Evolutionary conservation across 2,797 vertebrate species (phyloP).

Genomic region (Pangasius macronema): DNA sequence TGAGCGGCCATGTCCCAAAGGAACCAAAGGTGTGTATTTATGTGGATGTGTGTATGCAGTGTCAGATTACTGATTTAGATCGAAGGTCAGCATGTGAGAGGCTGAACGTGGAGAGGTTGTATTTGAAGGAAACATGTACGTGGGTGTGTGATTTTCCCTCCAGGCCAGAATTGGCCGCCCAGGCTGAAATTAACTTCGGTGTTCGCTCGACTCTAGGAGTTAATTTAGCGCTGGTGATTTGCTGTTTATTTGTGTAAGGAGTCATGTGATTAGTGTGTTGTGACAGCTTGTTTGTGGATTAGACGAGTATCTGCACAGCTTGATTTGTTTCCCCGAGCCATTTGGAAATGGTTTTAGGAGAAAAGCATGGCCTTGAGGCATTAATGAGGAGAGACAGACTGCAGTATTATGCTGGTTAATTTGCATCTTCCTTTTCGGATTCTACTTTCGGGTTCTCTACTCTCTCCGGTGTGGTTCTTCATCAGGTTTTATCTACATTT

Average conservation of each 20-base stretch:
- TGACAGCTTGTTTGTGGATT: conserved; percentile 39
- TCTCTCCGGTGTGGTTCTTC: not conserved
- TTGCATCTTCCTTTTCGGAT: conserved; percentile 7
- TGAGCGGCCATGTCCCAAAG: conserved; percentile 97
- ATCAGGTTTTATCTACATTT: not conserved
- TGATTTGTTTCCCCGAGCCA: conserved; percentile 20
- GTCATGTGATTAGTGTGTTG: conserved; percentile 35
- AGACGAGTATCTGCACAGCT: conserved; percentile 16
- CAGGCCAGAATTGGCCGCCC: conserved; percentile 1
- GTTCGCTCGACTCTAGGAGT: conserved; percentile 10
- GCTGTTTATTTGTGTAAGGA: conserved; percentile 23
- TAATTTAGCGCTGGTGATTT: conserved; percentile 21
- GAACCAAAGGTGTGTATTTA: conserved; percentile 85
- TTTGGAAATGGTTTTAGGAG: conserved; percentile 17
- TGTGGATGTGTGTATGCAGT: conserved; percentile 7
- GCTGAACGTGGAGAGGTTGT: not conserved
- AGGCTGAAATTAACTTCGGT: conserved; percentile 15
- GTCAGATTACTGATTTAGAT: not conserved
- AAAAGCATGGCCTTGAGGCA: conserved; percentile 15
- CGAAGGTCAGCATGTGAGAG: not conserved
- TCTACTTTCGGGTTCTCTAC: not conserved
- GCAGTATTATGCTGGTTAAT: conserved; percentile 10
- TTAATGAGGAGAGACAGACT: conserved; percentile 25
- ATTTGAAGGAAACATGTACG: not conserved
- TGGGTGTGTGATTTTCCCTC: not conserved